Evolutionary conservation across 2,797 vertebrate genomes (phyloP), one percentile per base, ranked within the genome.

Genomic region (Sus cebifrons): DNA sequence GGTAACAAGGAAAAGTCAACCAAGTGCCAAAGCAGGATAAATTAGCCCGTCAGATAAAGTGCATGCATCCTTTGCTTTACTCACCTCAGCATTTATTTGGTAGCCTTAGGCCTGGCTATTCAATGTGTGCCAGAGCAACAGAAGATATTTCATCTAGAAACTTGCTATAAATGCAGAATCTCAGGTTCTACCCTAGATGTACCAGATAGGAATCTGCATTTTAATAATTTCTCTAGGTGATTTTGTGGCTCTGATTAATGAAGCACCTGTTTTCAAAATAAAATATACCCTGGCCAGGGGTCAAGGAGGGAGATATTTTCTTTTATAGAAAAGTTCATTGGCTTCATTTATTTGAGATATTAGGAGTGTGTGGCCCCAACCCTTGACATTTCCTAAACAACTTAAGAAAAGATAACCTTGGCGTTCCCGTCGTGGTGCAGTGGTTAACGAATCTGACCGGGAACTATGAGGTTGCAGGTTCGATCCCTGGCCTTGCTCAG

Each of bases 171-270:
- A 96, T 78, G 29, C 56, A 85, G 20, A 83, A 56, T 56, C 73
- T 32, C 29, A 36, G 58, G 25, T 21, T 58, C 14, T 6, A 2
- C 6, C 54, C 7, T 6, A 70, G 79, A 77, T 5, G 29, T 68
- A 62, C 73, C 54, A 56, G 79, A 93, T 29, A 16, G 70, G 23
- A 96, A 71, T 62, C 36, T 89, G 32, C 54, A 70, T 79, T 91
- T 95, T 88, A 83, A 75, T 79, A 90, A 78, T 60, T 93, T 90
- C 58, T 82, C 44, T 65, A 25, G 18, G 13, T 70, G 64, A 86
- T 97, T 96, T 96, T 97, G 92, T 90, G 29, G 96, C 84, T 97
- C 95, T 98, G 96, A 98, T 98, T 98, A 98, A 98, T 96, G 96
- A 98, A 94, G 97, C 89, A 87, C 94, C 96, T 97, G 96, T 97